These are phyloP conservation scores for Ursus arctos DNA, from an alignment of 2,113 vertebrate genomes.

Conservation along the genomic window DNA sequence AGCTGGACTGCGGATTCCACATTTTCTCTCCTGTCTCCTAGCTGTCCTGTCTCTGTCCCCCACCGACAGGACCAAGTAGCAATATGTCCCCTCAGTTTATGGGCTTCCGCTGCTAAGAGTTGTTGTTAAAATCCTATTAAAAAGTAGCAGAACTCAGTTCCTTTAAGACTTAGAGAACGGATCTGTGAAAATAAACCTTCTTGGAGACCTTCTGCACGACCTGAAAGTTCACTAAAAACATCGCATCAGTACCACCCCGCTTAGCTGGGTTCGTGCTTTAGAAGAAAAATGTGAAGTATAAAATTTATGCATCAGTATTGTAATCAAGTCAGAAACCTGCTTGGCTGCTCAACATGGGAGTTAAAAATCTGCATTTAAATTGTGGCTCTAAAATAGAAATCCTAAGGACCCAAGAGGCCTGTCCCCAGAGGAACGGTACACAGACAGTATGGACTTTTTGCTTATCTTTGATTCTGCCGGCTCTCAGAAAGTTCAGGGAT, in stretches of 20 bases:
- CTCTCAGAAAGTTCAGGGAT: slow-evolving; percentile 73
- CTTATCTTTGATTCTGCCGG: slow-evolving; percentile 72
- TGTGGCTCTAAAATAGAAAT: slow-evolving; percentile 83
- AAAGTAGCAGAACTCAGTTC: slow-evolving; percentile 36
- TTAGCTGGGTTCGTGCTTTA: slow-evolving; percentile 65
- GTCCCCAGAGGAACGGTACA: slow-evolving; percentile 56
- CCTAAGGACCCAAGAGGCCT: slow-evolving; percentile 62
- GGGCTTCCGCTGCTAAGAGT: background rate
- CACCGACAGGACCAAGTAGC: background rate
- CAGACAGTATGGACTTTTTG: slow-evolving; percentile 69
- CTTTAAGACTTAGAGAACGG: slow-evolving; percentile 72
- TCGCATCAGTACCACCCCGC: slow-evolving; percentile 38
- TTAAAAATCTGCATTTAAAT: slow-evolving; percentile 89
- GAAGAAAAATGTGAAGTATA: slow-evolving; percentile 78
- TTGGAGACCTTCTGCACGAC: slow-evolving; percentile 69
- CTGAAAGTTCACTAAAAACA: slow-evolving; percentile 78
- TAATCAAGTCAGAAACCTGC: slow-evolving; percentile 83
- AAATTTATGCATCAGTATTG: slow-evolving; percentile 83
- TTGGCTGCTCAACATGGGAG: slow-evolving; percentile 71
- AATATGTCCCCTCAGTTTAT: background rate
- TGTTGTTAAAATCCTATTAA: background rate
- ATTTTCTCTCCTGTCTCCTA: background rate
- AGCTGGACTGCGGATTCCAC: background rate
- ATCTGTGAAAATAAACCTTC: slow-evolving; percentile 60
- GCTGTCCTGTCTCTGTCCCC: background rate